Conservation (phyloP, 2,113 vertebrate genomes). For the Melanotaenia duboulayi region DNA sequence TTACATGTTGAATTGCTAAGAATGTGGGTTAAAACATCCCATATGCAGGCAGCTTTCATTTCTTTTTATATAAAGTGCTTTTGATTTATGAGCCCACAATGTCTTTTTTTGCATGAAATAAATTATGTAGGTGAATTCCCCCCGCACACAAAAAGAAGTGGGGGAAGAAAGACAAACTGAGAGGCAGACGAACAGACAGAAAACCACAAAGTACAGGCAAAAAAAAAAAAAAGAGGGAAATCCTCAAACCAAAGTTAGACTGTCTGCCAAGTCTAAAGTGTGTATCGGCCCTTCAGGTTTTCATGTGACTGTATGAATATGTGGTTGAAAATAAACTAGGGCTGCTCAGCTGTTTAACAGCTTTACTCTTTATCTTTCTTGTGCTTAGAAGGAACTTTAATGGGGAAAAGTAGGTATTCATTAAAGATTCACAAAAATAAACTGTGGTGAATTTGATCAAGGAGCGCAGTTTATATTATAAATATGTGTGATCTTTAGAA, state of each 20-base stretch:
- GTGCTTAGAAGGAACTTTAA: slow-evolving; percentile 59
- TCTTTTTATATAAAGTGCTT: slow-evolving; percentile 78
- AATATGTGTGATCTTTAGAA: slow-evolving; percentile 48
- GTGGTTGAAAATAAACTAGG: slow-evolving; percentile 31
- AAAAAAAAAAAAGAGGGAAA: slow-evolving; percentile 55
- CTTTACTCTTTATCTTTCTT: slow-evolving; percentile 74
- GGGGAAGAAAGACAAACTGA: neutral
- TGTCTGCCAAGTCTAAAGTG: slow-evolving; percentile 66
- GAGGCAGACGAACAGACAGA: slow-evolving; percentile 21
- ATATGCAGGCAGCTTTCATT: slow-evolving; percentile 76
- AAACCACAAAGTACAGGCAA: slow-evolving; percentile 10
- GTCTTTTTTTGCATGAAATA: slow-evolving; percentile 78
- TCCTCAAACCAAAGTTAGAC: slow-evolving; percentile 56
- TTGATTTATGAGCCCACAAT: slow-evolving; percentile 79
- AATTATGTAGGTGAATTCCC: slow-evolving; percentile 74
- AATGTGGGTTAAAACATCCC: slow-evolving; percentile 78
- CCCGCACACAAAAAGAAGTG: slow-evolving; percentile 19
- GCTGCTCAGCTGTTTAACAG: slow-evolving; percentile 67
- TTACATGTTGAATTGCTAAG: slow-evolving; percentile 72
- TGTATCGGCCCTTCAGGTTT: slow-evolving; percentile 63
- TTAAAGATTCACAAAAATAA: slow-evolving; percentile 68
- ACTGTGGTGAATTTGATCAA: slow-evolving; percentile 55
- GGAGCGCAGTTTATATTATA: slow-evolving; percentile 55
- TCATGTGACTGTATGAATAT: slow-evolving; percentile 70
- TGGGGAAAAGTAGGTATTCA: slow-evolving; percentile 72